Evolutionary conservation across 2,888 invertebrate genomes (phyloP), one percentile per base, ranked within the genome.

Genomic region (Drosophila ezoana): DNA sequence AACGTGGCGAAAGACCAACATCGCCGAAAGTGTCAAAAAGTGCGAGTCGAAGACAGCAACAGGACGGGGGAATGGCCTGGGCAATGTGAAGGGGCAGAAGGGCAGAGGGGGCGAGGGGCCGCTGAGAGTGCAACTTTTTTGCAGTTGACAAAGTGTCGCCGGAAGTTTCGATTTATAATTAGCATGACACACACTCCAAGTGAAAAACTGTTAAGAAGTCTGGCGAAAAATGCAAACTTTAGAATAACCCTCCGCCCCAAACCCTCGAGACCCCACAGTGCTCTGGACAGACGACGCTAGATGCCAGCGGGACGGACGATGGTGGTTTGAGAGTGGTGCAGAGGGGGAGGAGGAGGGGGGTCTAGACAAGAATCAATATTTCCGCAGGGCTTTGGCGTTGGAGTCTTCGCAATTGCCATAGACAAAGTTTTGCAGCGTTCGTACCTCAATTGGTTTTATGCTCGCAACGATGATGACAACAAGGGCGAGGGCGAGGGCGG

Each of bases 121-220:
- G 56, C 33, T 33, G 23, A 11, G 33, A 62, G 61, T 71, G 45
- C 40, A 72, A 62, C 47, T 68, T 72, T 74, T 72, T 75, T 80
- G 83, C 83, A 73, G 76, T 88, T 85, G 87, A 79, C 87, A 85
- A 88, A 85, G 88, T 85, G 87, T 88, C 84, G 87, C 66, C 79
- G 70, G 71, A 85, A 85, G 88, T 85, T 85, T 85, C 88, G 82
- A 88, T 88, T 85, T 85, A 88, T 85, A 85, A 85, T 85, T 85
- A 85, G 85, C 88, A 85, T 85, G 85, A 83, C 85, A 86, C 85
- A 86, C 76, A 86, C 84, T 77, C 64, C 78, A 56, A 81, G 65
- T 76, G 69, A 76, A 81, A 76, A 79, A 85, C 61, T 76, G 78
- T 58, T 49, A 59, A 75, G 64, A 81, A 75, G 73, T 81, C 74